Conservation (phyloP, 2,888 invertebrate species). For the Watsonalla binaria region DNA sequence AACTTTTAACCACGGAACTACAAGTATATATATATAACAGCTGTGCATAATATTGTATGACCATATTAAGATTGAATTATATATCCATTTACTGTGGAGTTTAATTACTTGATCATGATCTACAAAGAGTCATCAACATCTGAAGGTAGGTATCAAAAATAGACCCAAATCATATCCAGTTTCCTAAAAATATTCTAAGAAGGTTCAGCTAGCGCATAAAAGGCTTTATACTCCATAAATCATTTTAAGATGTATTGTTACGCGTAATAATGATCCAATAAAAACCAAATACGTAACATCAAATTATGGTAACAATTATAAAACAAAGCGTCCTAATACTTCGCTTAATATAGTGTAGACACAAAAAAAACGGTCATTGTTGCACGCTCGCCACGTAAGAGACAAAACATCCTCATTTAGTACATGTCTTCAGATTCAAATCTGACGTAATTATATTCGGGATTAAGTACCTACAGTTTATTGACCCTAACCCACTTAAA, state of each 20-base stretch:
- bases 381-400: constrained; percentile 26
- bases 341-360: constrained; percentile 38
- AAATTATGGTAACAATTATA: constrained; percentile 18
- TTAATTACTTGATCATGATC: too few species aligned
- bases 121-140: too few species aligned
- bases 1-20: too few species aligned
- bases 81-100: too few species aligned
- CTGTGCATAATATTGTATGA: too few species aligned
- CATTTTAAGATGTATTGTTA: not conserved
- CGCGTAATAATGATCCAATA: constrained; percentile 3
- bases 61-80: too few species aligned
- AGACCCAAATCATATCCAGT: too few species aligned
- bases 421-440: constrained; percentile 46
- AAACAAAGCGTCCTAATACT: constrained; percentile 36
- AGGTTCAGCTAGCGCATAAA: too few species aligned
- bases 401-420: constrained; percentile 62
- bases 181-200: too few species aligned
- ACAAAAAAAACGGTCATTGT: constrained; percentile 44
- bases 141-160: too few species aligned
- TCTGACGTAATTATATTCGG: constrained; percentile 61
- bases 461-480: constrained; percentile 38
- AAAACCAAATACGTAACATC: constrained; percentile 1
- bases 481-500: constrained; percentile 26
- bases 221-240: not conserved
- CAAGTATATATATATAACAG: too few species aligned